Base-by-base conservation (phyloP, 2,797 vertebrate species). In the Sparidentex hasta region DNA sequence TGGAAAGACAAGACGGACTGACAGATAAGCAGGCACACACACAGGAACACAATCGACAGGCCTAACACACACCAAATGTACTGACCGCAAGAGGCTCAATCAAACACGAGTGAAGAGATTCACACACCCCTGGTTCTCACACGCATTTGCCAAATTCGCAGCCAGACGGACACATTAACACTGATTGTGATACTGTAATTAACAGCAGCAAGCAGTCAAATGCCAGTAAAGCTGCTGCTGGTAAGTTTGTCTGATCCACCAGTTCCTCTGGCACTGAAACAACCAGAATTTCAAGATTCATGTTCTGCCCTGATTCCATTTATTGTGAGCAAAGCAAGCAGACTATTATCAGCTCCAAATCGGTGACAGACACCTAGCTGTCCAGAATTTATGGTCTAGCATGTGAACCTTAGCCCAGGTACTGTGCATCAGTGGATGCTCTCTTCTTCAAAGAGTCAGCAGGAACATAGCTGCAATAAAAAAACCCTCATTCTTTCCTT, bases 1-100 rank as follows among this genome's bases (percentile, higher is more conserved):
- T 88, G 83, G 87, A 86, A 76, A 83, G 85, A 90, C 82, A 80
- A 87, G 80, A 82, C 56, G 43, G 67, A 80, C 71, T 64, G 76
- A 83, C 73, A 52, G 58, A 82, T 71, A 68, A 38, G 80, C 69
- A 46, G 16, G 17, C 48, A 27, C 56, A 44, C 61, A 12, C 4
- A 13, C 17, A 12, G 25, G 67, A 1, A 64, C 71, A 55, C 48
- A 11, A 7, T 21, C 11, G 16, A 21, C 29, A 14, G n/a, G 41
- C 48, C 50, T n/a, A 38, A 71, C 6, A 72, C 33, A 62, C 48
- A 65, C 44, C 57, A 56, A 11, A 38, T 1, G 68, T 3, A 14
- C 73, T 16, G 46, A 77, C 73, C 82, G 44, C 83, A 67, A 16
- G 70, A 55, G 47, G 61, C 80, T 78, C 27, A 80, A 83, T 77